Evolutionary conservation across 2,888 invertebrate species (phyloP).

Genomic region (Caradrina clavipalpis): DNA sequence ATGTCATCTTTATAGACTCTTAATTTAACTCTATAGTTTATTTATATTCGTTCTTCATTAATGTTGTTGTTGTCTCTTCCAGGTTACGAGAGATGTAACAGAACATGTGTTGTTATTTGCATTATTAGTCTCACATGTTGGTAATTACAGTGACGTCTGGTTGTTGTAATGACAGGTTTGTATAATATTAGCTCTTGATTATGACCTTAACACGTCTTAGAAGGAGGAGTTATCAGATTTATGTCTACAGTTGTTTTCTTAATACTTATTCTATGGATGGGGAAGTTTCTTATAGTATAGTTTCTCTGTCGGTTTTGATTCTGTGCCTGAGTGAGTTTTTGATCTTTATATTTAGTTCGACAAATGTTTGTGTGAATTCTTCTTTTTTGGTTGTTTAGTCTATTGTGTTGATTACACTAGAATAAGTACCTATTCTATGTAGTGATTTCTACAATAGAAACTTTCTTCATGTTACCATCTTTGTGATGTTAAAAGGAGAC

Average conservation of each 20-base stretch:
- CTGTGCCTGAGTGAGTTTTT: not conserved
- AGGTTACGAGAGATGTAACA: conserved; percentile 5
- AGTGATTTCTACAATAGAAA: not conserved
- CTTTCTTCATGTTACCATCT: not conserved
- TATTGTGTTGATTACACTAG: not conserved
- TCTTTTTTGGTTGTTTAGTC: not conserved
- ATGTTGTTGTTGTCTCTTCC: conserved; percentile 14
- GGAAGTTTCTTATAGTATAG: not conserved
- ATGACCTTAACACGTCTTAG: conserved; percentile 18
- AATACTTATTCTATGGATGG: not conserved
- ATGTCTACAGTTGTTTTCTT: conserved; percentile 3
- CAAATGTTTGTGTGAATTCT: not conserved
- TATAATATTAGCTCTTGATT: conserved; percentile 8
- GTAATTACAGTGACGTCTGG: conserved; percentile 26
- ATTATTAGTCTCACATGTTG: conserved; percentile 47
- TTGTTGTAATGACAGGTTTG: conserved; percentile 17
- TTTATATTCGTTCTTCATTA: conserved; percentile 22
- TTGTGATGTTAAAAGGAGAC: not conserved
- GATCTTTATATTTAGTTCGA: not conserved
- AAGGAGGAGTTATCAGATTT: not conserved
- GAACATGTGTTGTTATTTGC: conserved; percentile 36
- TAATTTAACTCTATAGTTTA: conserved; percentile 11
- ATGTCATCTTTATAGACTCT: not conserved
- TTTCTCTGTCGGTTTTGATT: not conserved
- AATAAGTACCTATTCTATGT: not conserved